Evolutionary conservation across 2,113 vertebrate genomes (phyloP).

Genomic region (Enhydra lutris): DNA sequence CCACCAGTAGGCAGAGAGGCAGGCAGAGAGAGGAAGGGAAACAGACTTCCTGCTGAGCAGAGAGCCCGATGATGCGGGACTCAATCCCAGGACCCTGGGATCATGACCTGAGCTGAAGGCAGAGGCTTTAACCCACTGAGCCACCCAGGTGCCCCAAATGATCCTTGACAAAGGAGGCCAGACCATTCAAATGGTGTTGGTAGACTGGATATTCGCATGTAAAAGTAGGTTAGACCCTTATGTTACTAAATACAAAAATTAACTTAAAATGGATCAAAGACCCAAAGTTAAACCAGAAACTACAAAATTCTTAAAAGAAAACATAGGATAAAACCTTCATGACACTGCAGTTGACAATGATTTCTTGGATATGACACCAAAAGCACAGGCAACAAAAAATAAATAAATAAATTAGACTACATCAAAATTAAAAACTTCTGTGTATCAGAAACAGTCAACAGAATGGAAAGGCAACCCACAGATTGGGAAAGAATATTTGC

Average conservation of each 20-base stretch:
- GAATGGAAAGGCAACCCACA: rapidly evolving
- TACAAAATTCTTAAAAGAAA: not conserved
- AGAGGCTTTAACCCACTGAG: no score
- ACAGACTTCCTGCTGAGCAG: no score
- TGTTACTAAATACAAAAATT: not conserved
- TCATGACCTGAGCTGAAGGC: no score
- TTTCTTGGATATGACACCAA: not conserved
- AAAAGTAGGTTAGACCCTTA: not conserved
- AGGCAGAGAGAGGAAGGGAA: no score
- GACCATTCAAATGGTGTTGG: not conserved
- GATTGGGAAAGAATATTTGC: not conserved
- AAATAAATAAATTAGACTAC: not conserved
- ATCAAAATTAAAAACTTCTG: not conserved
- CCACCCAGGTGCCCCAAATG: not conserved
- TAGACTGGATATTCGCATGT: not conserved
- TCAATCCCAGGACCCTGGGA: no score
- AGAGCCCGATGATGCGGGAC: no score
- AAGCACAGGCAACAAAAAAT: not conserved
- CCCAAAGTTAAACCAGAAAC: not conserved
- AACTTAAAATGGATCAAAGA: not conserved
- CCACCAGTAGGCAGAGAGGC: no score
- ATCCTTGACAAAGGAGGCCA: not conserved
- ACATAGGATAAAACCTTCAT: not conserved
- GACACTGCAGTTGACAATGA: not conserved
- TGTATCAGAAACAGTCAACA: not conserved